Evolutionary conservation across 37 sponge, comb jelly and placozoan species (phyloP).

Genomic region (Ephydatia muelleri): DNA sequence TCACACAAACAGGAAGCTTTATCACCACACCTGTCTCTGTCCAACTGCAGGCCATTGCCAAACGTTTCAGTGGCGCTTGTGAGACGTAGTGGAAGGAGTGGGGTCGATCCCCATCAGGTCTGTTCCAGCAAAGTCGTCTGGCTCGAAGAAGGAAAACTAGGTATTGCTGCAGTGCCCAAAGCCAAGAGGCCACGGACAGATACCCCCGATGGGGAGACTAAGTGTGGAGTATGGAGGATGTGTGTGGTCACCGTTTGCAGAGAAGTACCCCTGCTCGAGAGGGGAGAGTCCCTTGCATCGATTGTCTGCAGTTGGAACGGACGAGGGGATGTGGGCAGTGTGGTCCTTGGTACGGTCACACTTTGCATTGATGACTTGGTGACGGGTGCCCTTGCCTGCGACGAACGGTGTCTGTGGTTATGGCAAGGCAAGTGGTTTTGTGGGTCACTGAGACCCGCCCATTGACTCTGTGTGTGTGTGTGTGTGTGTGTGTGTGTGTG

Average conservation of each 20-base stretch:
- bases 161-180: not conserved
- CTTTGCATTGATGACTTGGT: not conserved
- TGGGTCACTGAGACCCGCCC: not conserved
- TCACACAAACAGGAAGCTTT: not conserved
- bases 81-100: not conserved
- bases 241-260: not conserved
- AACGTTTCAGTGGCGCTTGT: not conserved
- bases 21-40: not conserved
- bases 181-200: not conserved
- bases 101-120: not conserved
- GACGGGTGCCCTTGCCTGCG: not conserved
- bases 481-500: constrained; percentile 1
- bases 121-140: not conserved
- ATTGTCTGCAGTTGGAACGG: not conserved
- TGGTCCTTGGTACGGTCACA: not conserved
- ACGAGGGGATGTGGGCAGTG: not conserved
- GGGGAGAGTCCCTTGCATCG: not conserved
- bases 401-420: not conserved
- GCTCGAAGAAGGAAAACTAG: not conserved
- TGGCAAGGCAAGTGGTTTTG: constrained; percentile 1
- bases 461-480: not conserved
- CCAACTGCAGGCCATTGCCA: not conserved
- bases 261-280: not conserved
- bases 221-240: not conserved
- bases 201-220: not conserved